Base-by-base conservation (phyloP, 2,888 invertebrate species). In the Halictus ligatus region DNA sequence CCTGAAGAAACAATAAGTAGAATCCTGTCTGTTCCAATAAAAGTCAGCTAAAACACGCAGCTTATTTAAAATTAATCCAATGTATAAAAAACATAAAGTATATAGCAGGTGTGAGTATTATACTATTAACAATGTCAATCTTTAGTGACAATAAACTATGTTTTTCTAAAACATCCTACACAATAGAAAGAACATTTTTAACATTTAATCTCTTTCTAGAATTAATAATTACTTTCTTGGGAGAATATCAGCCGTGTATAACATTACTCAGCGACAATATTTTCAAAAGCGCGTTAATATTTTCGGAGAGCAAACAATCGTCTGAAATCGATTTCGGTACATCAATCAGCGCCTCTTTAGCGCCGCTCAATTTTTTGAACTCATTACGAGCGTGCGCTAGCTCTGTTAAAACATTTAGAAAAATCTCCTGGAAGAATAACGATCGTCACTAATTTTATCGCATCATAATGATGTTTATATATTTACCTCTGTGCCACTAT, bases 401-500 rank as follows among this genome's bases (percentile, higher is more conserved):
- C 46, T 92, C 92, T 8, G 72, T 86, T 5, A 94, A 82, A 29
- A 91, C 92, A n/a, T 87, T 86, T 81, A 91, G 90, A 71, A 94
- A 90, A 72, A 91, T 85, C 74, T 91, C 90, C 94, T 94, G 80
- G 0, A 25, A 85, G 88, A 85, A 6, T 69, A 5, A n/a, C 13
- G 18, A 2, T 13, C 48, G 54, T 54, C n/a, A 35, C 18, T 54
- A 18, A 58, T 18, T 10, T 71, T 15, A 40, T 29, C 15, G 15
- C n/a, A 21, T 21, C n/a, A 7, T 15, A 7, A 12, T 2, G 8
- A 71, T 3, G 10, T 25, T 21, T 5, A 8, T 18, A 18, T 71
- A 76, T 87, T 88, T 90, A 94, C 94, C 89, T 94, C 94, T 10
- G 88, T 86, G 29, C 93, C 92, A 58, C 86, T 83, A 85, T 92